These are phyloP conservation scores for Eulithis testata DNA, from an alignment of 2,888 invertebrate genomes.

Conservation along the genomic window DNA sequence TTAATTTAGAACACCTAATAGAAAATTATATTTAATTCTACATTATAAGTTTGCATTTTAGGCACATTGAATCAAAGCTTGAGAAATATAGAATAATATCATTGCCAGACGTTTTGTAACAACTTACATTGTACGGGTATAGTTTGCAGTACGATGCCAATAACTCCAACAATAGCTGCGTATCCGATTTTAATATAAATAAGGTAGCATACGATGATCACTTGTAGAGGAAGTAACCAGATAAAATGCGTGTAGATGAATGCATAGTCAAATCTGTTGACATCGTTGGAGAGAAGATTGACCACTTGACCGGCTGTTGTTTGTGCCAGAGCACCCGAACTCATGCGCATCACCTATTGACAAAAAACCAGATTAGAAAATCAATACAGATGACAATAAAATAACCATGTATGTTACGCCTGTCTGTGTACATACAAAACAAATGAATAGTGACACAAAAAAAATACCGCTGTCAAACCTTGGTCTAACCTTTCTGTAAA, in stretches of 20 bases:
- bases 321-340: slow-evolving; percentile 92
- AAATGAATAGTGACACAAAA: background rate
- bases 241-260: slow-evolving; percentile 93
- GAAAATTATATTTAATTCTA: no score
- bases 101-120: no score
- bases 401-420: no score
- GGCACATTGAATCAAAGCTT: no score
- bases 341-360: slow-evolving; percentile 86
- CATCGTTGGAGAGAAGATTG: slow-evolving; percentile 97
- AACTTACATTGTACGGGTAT: slow-evolving; percentile 92
- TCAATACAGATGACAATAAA: background rate
- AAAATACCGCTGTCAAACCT: background rate
- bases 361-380: slow-evolving; percentile 1
- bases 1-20: no score
- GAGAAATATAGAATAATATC: no score
- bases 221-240: slow-evolving; percentile 93
- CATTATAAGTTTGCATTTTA: no score
- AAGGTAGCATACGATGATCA: slow-evolving; percentile 88
- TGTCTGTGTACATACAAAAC: no score
- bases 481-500: slow-evolving; percentile 92
- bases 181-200: slow-evolving; percentile 90
- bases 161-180: slow-evolving; percentile 91
- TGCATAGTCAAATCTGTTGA: slow-evolving; percentile 95
- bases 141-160: slow-evolving; percentile 89
- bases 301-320: slow-evolving; percentile 96